These are phyloP conservation scores for Thaumetopoea pityocampa DNA, from an alignment of 1,140 invertebrate genomes.

Conservation along the genomic window DNA sequence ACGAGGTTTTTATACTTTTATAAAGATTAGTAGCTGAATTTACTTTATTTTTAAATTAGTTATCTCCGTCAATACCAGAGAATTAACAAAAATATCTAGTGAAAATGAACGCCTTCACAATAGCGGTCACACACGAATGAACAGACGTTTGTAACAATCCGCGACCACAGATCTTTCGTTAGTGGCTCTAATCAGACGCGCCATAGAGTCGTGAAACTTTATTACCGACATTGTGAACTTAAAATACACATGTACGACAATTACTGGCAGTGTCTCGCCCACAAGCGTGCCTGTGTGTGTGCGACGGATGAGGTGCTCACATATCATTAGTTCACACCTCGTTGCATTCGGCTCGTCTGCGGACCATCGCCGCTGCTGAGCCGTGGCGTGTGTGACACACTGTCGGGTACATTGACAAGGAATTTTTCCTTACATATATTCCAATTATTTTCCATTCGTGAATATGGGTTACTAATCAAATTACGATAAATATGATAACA, in stretches of 20 bases:
- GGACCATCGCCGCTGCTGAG: no score
- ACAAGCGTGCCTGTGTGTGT: constrained; percentile 22
- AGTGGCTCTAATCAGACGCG: constrained; percentile 39
- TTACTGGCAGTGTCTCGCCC: constrained; percentile 45
- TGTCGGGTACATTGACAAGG: background rate
- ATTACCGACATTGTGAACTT: constrained; percentile 43
- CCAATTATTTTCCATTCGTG: no score
- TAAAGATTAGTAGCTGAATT: no score
- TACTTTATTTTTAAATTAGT: no score
- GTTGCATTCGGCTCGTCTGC: constrained; percentile 23
- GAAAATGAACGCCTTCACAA: constrained; percentile 22
- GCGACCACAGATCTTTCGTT: constrained; percentile 44
- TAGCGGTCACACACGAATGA: constrained; percentile 28
- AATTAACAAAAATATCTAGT: constrained; percentile 18
- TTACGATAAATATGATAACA: no score
- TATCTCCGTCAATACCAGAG: no score
- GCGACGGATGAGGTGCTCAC: constrained; percentile 41
- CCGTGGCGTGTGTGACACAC: constrained; percentile 16
- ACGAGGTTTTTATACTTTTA: no score
- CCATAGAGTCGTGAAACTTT: constrained; percentile 38
- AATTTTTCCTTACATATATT: no score
- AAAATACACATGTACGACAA: constrained; percentile 67
- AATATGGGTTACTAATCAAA: no score
- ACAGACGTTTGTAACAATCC: constrained; percentile 20
- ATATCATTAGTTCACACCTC: constrained; percentile 53